Evolutionary conservation across 2,797 vertebrate genomes (phyloP).

Genomic region (Darevskia mixta): DNA sequence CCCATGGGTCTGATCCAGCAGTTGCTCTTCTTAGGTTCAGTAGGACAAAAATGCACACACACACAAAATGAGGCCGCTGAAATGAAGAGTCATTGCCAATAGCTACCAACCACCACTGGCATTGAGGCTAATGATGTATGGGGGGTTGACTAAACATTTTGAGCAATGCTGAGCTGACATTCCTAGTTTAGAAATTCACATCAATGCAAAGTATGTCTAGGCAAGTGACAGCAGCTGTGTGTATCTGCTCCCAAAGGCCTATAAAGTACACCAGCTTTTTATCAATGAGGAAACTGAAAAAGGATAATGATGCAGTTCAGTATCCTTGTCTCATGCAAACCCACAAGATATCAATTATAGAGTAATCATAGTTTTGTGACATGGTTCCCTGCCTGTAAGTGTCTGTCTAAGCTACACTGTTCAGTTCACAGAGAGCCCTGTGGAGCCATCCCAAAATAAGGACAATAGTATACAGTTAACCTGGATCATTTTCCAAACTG

Average conservation of each 20-base stretch:
- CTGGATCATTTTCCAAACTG: conserved; percentile 20
- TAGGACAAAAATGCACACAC: too few species aligned
- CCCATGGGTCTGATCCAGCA: too few species aligned
- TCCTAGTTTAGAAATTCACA: conserved; percentile 5
- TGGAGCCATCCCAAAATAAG: conserved; percentile 3
- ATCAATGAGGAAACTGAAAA: not conserved
- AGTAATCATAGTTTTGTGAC: conserved; percentile 4
- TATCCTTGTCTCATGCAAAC: not conserved
- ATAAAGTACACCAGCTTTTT: not conserved
- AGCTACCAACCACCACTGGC: too few species aligned
- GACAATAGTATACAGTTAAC: conserved; percentile 5
- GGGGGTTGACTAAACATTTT: not conserved
- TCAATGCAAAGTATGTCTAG: not conserved
- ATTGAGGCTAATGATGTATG: not conserved
- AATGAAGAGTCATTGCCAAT: not conserved
- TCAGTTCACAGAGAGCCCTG: not conserved
- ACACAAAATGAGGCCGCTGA: not conserved
- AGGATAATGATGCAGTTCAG: not conserved
- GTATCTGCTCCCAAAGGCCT: not conserved
- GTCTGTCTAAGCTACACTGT: not conserved
- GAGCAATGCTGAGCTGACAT: not conserved
- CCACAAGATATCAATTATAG: not conserved
- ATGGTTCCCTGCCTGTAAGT: not conserved
- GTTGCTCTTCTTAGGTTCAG: too few species aligned
- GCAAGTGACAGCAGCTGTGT: not conserved